Evolutionary conservation across 2,888 invertebrate genomes (phyloP), one percentile per base, ranked within the genome.

Genomic region (Ormyrus nitidulus): DNA sequence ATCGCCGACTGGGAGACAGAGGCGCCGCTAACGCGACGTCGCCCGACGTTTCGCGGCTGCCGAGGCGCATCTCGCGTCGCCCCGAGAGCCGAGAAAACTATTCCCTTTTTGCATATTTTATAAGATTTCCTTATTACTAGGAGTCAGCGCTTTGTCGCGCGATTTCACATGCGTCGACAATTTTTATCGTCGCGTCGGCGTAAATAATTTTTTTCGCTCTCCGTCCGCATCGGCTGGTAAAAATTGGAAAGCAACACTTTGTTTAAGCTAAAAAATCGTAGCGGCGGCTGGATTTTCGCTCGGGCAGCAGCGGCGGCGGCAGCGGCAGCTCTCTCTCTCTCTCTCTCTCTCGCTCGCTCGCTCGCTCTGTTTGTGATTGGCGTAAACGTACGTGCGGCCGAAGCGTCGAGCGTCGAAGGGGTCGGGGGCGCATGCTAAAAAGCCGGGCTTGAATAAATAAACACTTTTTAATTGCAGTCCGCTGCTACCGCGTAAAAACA

Each of bases 391-490:
- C 49, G 76, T 66, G 75, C 65, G 68, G 10, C 4, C 34, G 71
- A n/a, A 6, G 44, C 64, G 58, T 8, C n/a, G 56, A n/a, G 44
- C 71, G 61, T 71, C 46, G 65, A 76, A 77, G 74, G 80, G 77
- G 80, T 65, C 81, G 80, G 79, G 85, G 81, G 85, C 85, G 86
- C 86, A 87, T 87, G 87, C 87, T 88, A 89, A 89, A 90, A 89
- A 89, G 88, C 88, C 87, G 86, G 83, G 84, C 83, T 86, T 90
- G 90, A 90, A 90, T 90, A 89, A 90, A 90, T 90, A 90, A 90
- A 90, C 90, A 89, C 89, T 90, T 90, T 90, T 90, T 90, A 90
- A 90, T 90, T 90, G 89, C 89, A 87, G 86, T 86, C 87, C 86
- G 87, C 86, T 87, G 88, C 86, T 87, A 84, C 86, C 82, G 85